Conservation (phyloP, 2,113 vertebrate genomes). For the Podarcis raffonei region DNA sequence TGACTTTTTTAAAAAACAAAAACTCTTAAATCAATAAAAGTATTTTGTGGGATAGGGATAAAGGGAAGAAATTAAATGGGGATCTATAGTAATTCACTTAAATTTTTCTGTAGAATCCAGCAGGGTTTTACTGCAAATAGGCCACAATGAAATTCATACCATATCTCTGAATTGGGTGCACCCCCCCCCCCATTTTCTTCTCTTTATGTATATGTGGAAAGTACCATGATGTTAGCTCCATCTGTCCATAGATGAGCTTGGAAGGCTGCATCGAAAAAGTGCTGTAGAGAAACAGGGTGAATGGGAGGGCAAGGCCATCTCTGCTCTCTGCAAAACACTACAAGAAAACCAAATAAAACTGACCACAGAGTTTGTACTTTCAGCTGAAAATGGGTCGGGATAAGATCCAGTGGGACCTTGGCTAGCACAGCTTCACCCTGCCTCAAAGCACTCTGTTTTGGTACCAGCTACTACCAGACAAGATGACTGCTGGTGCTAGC, state of each 20-base stretch:
- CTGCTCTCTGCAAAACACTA: background rate
- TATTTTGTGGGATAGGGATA: conserved; percentile 69
- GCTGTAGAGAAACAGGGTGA: background rate
- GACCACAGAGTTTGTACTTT: background rate
- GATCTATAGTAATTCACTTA: conserved; percentile 64
- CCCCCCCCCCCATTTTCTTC: background rate
- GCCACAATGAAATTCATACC: conserved; percentile 41
- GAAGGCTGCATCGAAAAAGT: background rate
- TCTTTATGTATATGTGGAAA: background rate
- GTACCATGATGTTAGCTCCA: background rate
- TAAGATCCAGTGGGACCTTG: background rate
- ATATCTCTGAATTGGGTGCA: background rate
- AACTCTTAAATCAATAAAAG: conserved; percentile 50
- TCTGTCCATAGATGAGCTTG: background rate
- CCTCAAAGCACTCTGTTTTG: no score
- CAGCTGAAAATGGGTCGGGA: background rate
- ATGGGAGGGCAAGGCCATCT: background rate
- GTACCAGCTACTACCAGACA: no score
- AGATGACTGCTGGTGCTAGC: no score
- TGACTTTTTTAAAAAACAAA: conserved; percentile 23
- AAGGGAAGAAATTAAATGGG: conserved; percentile 57
- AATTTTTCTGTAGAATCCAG: conserved; percentile 62
- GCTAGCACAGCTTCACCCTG: no score
- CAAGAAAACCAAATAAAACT: background rate
- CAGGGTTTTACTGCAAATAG: conserved; percentile 41